Base-by-base conservation (phyloP, 1,140 invertebrate species). In the Zaprionus vittiger region DNA sequence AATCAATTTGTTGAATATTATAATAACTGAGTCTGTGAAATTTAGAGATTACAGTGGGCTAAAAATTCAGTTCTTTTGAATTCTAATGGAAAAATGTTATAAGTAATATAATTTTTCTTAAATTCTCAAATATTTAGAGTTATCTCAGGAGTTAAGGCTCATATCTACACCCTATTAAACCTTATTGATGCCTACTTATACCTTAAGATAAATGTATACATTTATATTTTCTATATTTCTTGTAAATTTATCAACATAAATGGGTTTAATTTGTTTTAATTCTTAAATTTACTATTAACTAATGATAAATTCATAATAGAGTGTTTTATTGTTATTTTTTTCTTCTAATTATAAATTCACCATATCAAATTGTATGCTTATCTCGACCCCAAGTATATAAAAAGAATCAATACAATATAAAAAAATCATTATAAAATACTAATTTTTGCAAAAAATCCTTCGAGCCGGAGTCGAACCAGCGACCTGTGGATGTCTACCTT, bases 401-500 rank as follows among this genome's bases (percentile, higher is more conserved):
- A 38, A 38, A 38, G 4, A 12, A 12, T 38, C 4, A 38, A 15
- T 4, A 5, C 2, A 38, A 15, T 15, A 12, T 7, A 44, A 2
- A 44, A 41, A 44, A 44, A n/a, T 3, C n/a, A 9, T 17, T 17
- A 11, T 24, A n/a, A 41, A 11, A 41, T 38, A 31, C 41, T 3
- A 26, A 41, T 54, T 34, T 38, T 34, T n/a, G 11, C 26, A 70
- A 71, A 71, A 64, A 64, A 64, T 94, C 94, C 94, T 94, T 94
- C 94, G 94, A 94, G 94, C 94, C 94, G 94, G 94, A 95, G 94
- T 95, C 94, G 94, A 95, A 95, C 94, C 94, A 95, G 94, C 94
- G 94, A 95, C 94, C 94, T 95, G 94, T 95, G 94, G 94, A 95
- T 95, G 26, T 91, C 93, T 73, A 77, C 61, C 17, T 34, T 34